phyloP scores from a whole-genome alignment of 2,888 invertebrate genomes.

The Dorcus hopei region DNA sequence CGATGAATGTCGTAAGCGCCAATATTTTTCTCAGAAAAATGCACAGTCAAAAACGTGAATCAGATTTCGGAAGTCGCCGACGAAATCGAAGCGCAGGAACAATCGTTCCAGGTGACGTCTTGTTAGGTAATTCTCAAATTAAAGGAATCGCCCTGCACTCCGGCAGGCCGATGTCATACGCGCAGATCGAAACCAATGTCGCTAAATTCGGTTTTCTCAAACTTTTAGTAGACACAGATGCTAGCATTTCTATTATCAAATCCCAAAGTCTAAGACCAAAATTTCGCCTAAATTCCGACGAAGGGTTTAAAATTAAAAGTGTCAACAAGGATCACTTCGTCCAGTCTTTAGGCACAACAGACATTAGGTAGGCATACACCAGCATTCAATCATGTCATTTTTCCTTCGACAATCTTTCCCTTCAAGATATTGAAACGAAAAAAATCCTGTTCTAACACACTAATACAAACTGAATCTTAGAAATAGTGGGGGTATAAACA shows the following conservation, averaged over 20 bases:
- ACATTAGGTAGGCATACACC: too few species aligned
- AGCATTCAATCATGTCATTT: too few species aligned
- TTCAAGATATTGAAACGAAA: too few species aligned
- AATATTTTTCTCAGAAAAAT: not conserved
- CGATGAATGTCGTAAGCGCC: too few species aligned
- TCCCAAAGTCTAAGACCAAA: not conserved
- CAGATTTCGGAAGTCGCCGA: slow-evolving; percentile 1
- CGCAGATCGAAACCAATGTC: too few species aligned
- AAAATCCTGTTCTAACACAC: too few species aligned
- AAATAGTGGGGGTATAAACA: too few species aligned
- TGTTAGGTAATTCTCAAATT: not conserved
- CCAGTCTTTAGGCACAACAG: not conserved
- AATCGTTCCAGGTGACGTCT: not conserved
- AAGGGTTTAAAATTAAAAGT: not conserved
- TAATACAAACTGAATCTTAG: too few species aligned
- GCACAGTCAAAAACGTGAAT: not conserved
- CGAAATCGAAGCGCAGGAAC: not conserved
- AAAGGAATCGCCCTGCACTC: not conserved
- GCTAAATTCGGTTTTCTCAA: slow-evolving; percentile 2
- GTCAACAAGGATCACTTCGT: too few species aligned
- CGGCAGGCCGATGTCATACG: too few species aligned
- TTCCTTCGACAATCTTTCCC: too few species aligned
- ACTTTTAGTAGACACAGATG: slow-evolving; percentile 1
- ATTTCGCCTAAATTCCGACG: not conserved
- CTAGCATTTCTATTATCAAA: not conserved